Percentiles rank a stretch among this genome's conserved stretches.
These are phyloP conservation scores for Nestor notabilis DNA, from an alignment of 2,113 vertebrate species.

Conservation along the genomic window DNA sequence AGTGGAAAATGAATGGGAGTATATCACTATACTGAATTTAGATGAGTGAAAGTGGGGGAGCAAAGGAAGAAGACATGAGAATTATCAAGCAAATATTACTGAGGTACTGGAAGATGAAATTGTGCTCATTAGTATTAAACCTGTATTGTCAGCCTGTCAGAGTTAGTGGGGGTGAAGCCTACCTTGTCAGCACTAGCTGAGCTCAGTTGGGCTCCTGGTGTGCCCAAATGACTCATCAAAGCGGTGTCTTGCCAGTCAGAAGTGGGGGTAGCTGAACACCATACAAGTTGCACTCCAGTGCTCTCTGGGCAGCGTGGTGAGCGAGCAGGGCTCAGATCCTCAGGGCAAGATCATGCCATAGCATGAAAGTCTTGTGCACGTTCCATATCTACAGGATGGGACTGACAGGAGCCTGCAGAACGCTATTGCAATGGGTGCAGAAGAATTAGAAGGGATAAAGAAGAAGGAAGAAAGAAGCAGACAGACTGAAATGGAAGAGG, in stretches of 20 bases:
- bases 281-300: neutral
- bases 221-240: neutral
- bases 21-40: neutral
- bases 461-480: neutral
- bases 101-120: neutral
- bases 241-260: neutral
- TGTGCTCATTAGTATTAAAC: neutral
- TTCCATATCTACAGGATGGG: neutral
- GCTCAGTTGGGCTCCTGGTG: neutral
- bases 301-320: neutral
- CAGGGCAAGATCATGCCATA: neutral
- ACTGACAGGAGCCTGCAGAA: neutral
- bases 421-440: neutral
- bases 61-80: neutral
- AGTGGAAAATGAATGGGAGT: neutral
- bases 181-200: neutral
- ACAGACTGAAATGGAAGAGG: neutral
- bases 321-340: neutral
- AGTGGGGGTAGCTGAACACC: neutral
- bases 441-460: neutral
- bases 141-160: neutral
- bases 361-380: accelerated
- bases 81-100: neutral
- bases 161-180: neutral
- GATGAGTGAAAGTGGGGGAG: neutral